phyloP scores from a whole-genome alignment of 2,888 invertebrate species.

The Rhamnusium bicolor region DNA sequence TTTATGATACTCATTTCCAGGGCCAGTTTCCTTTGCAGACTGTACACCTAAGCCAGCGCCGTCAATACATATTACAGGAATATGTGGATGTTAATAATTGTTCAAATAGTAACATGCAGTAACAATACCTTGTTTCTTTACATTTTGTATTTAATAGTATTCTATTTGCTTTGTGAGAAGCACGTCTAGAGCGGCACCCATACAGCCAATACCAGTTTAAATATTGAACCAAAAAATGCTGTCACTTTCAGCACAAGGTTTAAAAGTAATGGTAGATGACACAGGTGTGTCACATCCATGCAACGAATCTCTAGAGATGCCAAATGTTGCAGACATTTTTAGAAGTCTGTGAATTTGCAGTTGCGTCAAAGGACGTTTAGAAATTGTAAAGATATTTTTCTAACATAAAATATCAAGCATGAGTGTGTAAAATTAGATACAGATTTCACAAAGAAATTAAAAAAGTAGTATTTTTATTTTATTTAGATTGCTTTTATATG shows the following conservation, averaged over 20 bases:
- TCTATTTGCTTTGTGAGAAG: conserved; percentile 16
- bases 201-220: conserved; percentile 22
- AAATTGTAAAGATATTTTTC: conserved; percentile 2
- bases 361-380: background rate
- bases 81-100: conserved; percentile 5
- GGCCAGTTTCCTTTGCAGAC: background rate
- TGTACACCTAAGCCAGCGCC: background rate
- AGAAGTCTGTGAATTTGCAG: conserved; percentile 24
- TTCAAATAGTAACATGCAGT: conserved; percentile 3
- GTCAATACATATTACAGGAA: background rate
- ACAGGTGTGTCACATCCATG: conserved; percentile 39
- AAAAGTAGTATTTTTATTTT: too few relatives aligned
- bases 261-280: conserved; percentile 30
- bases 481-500: too few relatives aligned
- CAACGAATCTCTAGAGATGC: conserved; percentile 17
- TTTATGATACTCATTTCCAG: background rate
- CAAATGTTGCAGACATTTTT: conserved; percentile 30
- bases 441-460: background rate
- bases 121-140: conserved; percentile 17
- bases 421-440: background rate
- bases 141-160: conserved; percentile 5
- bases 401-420: background rate
- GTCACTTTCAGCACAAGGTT: conserved; percentile 26
- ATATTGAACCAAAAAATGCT: conserved; percentile 23
- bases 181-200: conserved; percentile 14